phyloP scores from a whole-genome alignment of 2,113 vertebrate genomes.

The Scalopus aquaticus region DNA sequence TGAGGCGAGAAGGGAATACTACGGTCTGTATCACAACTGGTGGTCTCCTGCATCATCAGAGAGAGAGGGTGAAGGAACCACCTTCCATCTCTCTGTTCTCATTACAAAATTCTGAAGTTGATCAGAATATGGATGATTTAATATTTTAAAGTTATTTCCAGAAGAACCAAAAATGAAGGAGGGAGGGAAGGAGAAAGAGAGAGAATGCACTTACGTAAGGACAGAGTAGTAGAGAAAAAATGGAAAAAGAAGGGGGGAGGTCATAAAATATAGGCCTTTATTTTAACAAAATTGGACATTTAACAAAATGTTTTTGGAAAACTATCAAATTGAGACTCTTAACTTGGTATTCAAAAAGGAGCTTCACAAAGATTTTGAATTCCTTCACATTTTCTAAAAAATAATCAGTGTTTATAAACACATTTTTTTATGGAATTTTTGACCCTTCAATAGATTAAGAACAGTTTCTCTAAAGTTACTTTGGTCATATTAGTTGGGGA shows the following conservation, averaged over 20 bases:
- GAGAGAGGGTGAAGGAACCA: neutral
- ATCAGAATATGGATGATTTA: neutral
- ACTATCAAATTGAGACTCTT: neutral
- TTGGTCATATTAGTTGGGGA: neutral
- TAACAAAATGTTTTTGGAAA: neutral
- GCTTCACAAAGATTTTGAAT: neutral
- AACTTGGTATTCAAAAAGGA: neutral
- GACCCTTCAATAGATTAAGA: neutral
- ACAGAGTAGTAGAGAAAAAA: neutral
- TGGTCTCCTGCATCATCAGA: neutral
- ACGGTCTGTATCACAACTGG: neutral
- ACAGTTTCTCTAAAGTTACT: neutral
- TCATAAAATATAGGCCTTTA: neutral
- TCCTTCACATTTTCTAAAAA: slow-evolving; percentile 11
- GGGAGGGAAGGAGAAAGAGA: neutral
- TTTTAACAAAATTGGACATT: neutral
- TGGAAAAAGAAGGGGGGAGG: neutral
- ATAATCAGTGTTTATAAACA: neutral
- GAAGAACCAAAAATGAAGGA: neutral
- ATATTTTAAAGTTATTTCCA: neutral
- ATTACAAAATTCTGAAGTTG: neutral
- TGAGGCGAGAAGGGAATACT: neutral
- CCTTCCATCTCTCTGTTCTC: neutral
- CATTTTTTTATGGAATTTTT: neutral
- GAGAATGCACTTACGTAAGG: neutral